Percentiles rank a stretch among this genome's conserved stretches.
Evolutionary conservation across 2,113 vertebrate genomes (phyloP).

Genomic region (Clarias macrocephalus): DNA sequence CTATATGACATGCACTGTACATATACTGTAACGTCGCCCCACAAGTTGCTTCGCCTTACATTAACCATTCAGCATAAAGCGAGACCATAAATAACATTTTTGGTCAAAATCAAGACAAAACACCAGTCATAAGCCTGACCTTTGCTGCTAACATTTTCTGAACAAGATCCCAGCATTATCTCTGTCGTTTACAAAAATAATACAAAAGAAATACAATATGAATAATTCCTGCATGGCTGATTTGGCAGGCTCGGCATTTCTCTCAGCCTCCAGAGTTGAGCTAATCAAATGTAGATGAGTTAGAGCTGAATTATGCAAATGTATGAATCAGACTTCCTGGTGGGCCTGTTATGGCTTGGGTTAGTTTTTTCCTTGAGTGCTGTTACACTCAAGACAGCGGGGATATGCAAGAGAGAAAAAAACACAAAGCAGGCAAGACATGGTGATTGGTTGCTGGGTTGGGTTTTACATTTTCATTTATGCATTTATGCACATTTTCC

Average conservation of each 20-base stretch:
- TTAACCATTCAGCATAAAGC: background rate
- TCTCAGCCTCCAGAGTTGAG: background rate
- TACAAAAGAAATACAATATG: background rate
- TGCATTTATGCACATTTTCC: background rate
- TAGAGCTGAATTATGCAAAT: constrained; percentile 6
- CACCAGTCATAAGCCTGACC: background rate
- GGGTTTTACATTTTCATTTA: background rate
- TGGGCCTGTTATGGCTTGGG: background rate
- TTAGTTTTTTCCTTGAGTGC: background rate
- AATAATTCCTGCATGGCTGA: background rate
- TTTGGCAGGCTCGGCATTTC: background rate
- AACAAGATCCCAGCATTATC: background rate
- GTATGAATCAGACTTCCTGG: background rate
- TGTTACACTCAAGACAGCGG: background rate
- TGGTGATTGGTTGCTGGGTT: background rate
- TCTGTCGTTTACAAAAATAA: background rate
- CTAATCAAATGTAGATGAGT: constrained; percentile 18
- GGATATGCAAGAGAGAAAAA: background rate
- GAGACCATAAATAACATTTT: background rate
- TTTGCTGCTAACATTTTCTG: background rate
- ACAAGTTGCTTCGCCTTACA: background rate
- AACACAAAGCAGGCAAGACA: background rate
- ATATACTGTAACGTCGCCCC: no score
- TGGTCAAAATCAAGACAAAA: background rate
- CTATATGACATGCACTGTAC: no score